A percentile compares a stretch with the other conserved stretches of the same genome.
Conservation (phyloP, 2,888 invertebrate species). For the Trissolcus japonicus region DNA sequence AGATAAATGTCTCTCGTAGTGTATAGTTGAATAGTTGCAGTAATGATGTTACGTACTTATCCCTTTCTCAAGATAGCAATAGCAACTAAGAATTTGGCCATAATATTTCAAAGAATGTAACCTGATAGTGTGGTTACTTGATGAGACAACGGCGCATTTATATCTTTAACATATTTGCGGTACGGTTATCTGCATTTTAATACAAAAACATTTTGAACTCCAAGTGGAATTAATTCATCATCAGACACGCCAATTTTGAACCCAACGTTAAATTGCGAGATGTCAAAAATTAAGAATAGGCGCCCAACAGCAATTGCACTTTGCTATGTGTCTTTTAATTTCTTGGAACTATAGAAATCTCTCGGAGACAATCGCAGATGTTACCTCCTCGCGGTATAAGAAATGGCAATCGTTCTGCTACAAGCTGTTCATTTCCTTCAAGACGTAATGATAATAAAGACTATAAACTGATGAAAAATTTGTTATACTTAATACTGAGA, state of each 20-base stretch:
- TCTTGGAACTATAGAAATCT: slow-evolving; percentile 23
- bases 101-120: slow-evolving; percentile 43
- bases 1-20: slow-evolving; percentile 27
- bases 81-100: slow-evolving; percentile 35
- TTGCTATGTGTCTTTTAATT: slow-evolving; percentile 23
- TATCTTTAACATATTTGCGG: slow-evolving; percentile 44
- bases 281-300: slow-evolving; percentile 25
- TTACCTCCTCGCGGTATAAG: slow-evolving; percentile 27
- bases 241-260: not conserved
- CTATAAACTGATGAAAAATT: slow-evolving; percentile 3
- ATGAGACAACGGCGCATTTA: slow-evolving; percentile 39
- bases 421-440: slow-evolving; percentile 42
- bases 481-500: too few species aligned
- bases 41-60: slow-evolving; percentile 43
- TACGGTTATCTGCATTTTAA: slow-evolving; percentile 19
- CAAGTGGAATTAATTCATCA: slow-evolving; percentile 38
- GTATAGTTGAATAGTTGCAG: slow-evolving; percentile 42
- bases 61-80: slow-evolving; percentile 14
- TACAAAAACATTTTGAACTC: slow-evolving; percentile 13
- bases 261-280: not conserved
- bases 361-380: slow-evolving; percentile 40
- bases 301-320: slow-evolving; percentile 6
- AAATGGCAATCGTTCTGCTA: slow-evolving; percentile 37
- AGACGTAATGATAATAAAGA: slow-evolving; percentile 30
- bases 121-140: slow-evolving; percentile 41